phyloP scores from a whole-genome alignment of 1,140 invertebrate species.

The Drosophila sucinea region DNA sequence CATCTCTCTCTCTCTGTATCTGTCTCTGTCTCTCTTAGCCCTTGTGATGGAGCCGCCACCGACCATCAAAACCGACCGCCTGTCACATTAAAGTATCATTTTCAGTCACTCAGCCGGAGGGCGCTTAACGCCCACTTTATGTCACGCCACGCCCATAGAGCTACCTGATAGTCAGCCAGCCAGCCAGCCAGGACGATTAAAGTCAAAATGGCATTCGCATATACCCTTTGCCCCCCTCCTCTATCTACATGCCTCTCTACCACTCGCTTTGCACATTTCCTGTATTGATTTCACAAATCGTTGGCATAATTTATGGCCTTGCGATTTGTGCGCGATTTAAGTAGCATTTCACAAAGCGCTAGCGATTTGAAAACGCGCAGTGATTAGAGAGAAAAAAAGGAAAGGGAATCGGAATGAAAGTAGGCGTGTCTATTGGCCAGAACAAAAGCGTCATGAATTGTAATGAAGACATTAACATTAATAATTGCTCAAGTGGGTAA shows the following conservation, averaged over 20 bases:
- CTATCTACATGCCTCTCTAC: background rate
- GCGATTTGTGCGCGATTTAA: conserved; percentile 48
- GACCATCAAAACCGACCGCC: conserved; percentile 35
- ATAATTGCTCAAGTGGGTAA: conserved; percentile 55
- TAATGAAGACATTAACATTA: conserved; percentile 81
- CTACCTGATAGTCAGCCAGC: conserved; percentile 8
- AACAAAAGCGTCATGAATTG: conserved; percentile 38
- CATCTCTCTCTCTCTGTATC: too few relatives aligned
- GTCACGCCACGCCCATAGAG: conserved; percentile 19
- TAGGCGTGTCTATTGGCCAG: conserved; percentile 28
- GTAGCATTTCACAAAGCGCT: conserved; percentile 34
- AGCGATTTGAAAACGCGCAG: conserved; percentile 28
- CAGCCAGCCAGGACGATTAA: conserved; percentile 47
- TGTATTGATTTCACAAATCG: conserved; percentile 71
- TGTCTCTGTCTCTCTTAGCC: too few relatives aligned
- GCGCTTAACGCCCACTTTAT: conserved; percentile 17
- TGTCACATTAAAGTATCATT: conserved; percentile 80
- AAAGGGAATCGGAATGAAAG: background rate
- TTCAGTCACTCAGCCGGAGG: conserved; percentile 64
- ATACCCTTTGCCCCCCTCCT: background rate
- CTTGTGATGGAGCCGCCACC: background rate
- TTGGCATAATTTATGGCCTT: conserved; percentile 58
- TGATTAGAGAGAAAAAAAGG: conserved; percentile 29
- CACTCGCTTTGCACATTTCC: background rate
- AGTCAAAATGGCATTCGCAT: conserved; percentile 52